A percentile compares a stretch with the other conserved stretches of the same genome.
Evolutionary conservation across 2,113 vertebrate genomes (phyloP).

Genomic region (Zosterops hypoxanthus): DNA sequence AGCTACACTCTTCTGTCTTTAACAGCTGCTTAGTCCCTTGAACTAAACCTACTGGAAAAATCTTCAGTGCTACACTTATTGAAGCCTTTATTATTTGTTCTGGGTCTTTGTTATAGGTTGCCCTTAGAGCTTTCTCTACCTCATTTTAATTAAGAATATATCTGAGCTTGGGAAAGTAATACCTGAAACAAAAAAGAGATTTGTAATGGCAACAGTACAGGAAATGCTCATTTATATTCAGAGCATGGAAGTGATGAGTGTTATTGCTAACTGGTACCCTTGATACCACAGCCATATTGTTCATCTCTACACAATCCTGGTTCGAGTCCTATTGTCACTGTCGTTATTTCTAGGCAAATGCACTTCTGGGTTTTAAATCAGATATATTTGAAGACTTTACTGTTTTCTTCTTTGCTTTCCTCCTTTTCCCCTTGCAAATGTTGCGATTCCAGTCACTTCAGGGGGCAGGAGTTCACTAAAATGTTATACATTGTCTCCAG

Average conservation of each 20-base stretch:
- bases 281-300: background rate
- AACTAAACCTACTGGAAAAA: slow-evolving; percentile 11
- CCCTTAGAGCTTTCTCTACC: slow-evolving; percentile 6
- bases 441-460: background rate
- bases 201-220: background rate
- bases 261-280: background rate
- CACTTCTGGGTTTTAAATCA: background rate
- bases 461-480: background rate
- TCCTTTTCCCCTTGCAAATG: background rate
- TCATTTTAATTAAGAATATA: slow-evolving; percentile 38
- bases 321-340: background rate
- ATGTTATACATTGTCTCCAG: background rate
- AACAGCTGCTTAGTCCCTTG: background rate
- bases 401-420: background rate
- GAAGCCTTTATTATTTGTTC: background rate
- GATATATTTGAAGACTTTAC: background rate
- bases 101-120: background rate
- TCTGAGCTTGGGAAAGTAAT: slow-evolving; percentile 20
- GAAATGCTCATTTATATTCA: slow-evolving; percentile 18
- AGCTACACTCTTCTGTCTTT: background rate
- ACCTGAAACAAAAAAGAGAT: background rate
- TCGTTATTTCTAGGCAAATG: background rate
- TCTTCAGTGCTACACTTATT: background rate
- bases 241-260: background rate
- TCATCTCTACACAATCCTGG: background rate